Evolutionary conservation across 1,140 invertebrate species (phyloP).

Genomic region (Platyscapa corneri): DNA sequence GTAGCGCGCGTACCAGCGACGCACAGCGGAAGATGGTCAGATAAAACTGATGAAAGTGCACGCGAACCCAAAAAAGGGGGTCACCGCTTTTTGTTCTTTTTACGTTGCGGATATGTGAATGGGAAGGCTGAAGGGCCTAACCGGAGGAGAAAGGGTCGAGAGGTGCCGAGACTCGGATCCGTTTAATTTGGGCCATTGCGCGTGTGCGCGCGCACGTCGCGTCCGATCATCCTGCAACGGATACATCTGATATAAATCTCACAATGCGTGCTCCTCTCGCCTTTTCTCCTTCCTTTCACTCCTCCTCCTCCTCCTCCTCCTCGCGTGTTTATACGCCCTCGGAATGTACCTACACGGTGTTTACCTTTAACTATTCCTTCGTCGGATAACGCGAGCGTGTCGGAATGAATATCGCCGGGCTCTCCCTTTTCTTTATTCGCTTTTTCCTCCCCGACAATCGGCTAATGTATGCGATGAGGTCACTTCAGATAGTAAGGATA

Average conservation of each 20-base stretch:
- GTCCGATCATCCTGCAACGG: slow-evolving; percentile 29
- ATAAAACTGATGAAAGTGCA: slow-evolving; percentile 31
- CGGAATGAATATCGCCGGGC: slow-evolving; percentile 22
- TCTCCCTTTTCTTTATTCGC: neutral
- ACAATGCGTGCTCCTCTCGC: neutral
- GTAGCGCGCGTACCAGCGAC: neutral
- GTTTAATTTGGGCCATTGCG: slow-evolving; percentile 45
- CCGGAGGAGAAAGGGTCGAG: slow-evolving; percentile 18
- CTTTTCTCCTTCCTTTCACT: too few species aligned
- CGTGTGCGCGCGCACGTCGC: slow-evolving; percentile 25
- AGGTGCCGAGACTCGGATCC: slow-evolving; percentile 31
- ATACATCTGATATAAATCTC: slow-evolving; percentile 20
- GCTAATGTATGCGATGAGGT: neutral
- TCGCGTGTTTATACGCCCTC: slow-evolving; percentile 1
- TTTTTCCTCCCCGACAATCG: neutral
- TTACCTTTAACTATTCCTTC: neutral
- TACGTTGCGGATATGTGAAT: neutral
- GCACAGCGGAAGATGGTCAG: slow-evolving; percentile 7
- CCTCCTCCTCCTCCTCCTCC: slow-evolving; percentile 17
- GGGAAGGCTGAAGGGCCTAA: neutral
- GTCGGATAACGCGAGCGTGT: slow-evolving; percentile 21
- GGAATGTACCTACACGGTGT: neutral
- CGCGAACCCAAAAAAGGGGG: neutral
- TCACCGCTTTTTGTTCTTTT: slow-evolving; percentile 10
- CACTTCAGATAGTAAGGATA: neutral